Evolutionary conservation across 2,888 invertebrate species (phyloP).

Genomic region (Cerastis rubricosa): DNA sequence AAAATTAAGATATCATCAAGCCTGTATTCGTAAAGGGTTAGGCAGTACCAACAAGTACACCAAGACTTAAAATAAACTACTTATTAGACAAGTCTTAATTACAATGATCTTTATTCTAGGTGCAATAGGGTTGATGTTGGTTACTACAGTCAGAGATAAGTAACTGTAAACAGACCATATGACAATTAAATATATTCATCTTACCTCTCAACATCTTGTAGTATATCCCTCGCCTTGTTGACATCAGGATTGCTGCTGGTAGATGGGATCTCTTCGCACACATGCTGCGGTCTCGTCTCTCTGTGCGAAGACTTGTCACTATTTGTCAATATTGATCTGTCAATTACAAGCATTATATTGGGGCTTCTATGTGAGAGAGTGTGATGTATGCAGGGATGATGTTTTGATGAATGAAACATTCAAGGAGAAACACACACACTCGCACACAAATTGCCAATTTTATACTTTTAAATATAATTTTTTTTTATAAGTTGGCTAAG

Average conservation of each 20-base stretch:
- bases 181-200: background rate
- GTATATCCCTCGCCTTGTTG: conserved; percentile 91
- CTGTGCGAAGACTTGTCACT: conserved; percentile 74
- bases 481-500: background rate
- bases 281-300: conserved; percentile 75
- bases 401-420: conserved; percentile 2
- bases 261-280: conserved; percentile 83
- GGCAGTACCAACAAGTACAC: too few relatives aligned
- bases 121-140: background rate
- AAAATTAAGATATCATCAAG: background rate
- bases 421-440: background rate
- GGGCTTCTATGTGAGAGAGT: conserved; percentile 37
- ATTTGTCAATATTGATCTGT: conserved; percentile 84
- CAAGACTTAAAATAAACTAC: too few relatives aligned
- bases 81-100: background rate
- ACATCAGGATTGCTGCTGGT: conserved; percentile 82
- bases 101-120: too few relatives aligned
- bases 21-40: too few relatives aligned
- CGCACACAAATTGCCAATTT: background rate
- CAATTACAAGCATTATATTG: conserved; percentile 47
- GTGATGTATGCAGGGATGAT: background rate
- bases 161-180: background rate
- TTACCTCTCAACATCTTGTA: conserved; percentile 92
- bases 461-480: too few relatives aligned
- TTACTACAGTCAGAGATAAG: background rate